A percentile compares a stretch with the other conserved stretches of the same genome.
Evolutionary conservation across 1,140 invertebrate species (phyloP).

Genomic region (Drosophila ohnishii): DNA sequence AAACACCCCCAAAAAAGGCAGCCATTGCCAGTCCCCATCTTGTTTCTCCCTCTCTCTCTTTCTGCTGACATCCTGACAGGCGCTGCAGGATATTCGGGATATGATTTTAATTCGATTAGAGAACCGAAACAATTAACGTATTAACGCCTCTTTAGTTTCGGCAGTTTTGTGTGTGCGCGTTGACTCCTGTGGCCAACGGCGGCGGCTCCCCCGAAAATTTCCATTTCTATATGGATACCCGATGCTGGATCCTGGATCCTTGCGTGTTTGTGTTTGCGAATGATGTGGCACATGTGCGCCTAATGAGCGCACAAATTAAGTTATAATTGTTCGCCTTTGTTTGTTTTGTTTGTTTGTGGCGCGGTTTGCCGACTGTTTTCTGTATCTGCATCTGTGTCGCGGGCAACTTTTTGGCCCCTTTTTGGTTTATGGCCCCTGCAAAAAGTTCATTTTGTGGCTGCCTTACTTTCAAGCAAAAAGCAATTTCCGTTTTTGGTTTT

Average conservation of each 20-base stretch:
- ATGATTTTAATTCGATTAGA: constrained; percentile 83
- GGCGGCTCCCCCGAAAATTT: constrained; percentile 23
- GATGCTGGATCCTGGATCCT: constrained; percentile 30
- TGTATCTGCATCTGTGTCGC: constrained; percentile 45
- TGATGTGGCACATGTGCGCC: constrained; percentile 63
- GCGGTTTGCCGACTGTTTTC: constrained; percentile 48
- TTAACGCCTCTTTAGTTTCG: constrained; percentile 82
- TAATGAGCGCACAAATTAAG: constrained; percentile 80
- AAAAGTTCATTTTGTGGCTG: constrained; percentile 53
- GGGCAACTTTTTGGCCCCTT: constrained; percentile 34
- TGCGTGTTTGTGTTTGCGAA: constrained; percentile 14
- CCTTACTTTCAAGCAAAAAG: constrained; percentile 38
- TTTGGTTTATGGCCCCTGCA: constrained; percentile 31
- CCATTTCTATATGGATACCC: constrained; percentile 24
- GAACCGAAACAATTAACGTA: constrained; percentile 82
- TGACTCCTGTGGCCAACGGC: constrained; percentile 57
- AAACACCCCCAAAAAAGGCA: constrained; percentile 67
- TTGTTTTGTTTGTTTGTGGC: constrained; percentile 55
- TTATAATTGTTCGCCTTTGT: constrained; percentile 76
- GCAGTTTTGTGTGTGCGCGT: constrained; percentile 47
- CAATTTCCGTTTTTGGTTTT: constrained; percentile 14
- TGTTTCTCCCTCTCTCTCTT: not conserved
- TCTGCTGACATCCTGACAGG: constrained; percentile 31
- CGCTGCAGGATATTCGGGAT: constrained; percentile 76
- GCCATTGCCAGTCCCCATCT: constrained; percentile 42